Base-by-base conservation (phyloP, 92 coral and sea anemone species). In the Porites cylindrica region DNA sequence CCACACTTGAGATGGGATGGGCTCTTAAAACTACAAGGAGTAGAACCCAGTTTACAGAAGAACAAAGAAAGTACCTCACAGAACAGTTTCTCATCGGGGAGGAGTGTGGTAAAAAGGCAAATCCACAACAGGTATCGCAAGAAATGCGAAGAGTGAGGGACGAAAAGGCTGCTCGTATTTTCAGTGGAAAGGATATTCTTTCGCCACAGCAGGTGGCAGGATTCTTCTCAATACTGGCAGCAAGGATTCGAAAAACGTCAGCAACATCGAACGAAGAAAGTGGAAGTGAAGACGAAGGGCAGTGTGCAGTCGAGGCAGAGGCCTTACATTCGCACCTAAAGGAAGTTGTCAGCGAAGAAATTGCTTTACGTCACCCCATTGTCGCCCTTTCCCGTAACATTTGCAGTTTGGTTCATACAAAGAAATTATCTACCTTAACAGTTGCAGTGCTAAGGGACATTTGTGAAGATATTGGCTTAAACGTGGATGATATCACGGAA, bases 1-100 rank as follows among this genome's bases (percentile, higher is more conserved):
- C 21, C 20, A 58, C 84, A 62, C 83, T 69, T 69, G 53, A 67
- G 82, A 86, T 78, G 90, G 90, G 84, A 66, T 88, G 82, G 87
- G 77, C 86, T 6, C 77, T 87, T n/a, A 80, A 87, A 87, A 32
- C 87, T 11, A 10, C 70, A 10, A 61, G 21, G 82, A 78, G 29
- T 11, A 54, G 29, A 78, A 78, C 70, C 13, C 1, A 59, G 18
- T 78, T 78, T 53, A 16, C 72, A 10, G 71, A 58, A 12, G 67
- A 66, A 72, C 64, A 66, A 68, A 68, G 52, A 67, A 63, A 72
- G 10, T 72, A 0, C 10, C 56, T 72, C 6, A 73, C 78, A 1
- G 80, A 83, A n/a, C 87, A 83, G 59, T 83, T 69, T 71, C 19
- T 59, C 66, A 83, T 83, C 47, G 73, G 81, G n/a, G 74, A 83